Evolutionary conservation across 2,797 vertebrate species (phyloP), one percentile per base, ranked within the genome.

Genomic region (Labeo calbasu): DNA sequence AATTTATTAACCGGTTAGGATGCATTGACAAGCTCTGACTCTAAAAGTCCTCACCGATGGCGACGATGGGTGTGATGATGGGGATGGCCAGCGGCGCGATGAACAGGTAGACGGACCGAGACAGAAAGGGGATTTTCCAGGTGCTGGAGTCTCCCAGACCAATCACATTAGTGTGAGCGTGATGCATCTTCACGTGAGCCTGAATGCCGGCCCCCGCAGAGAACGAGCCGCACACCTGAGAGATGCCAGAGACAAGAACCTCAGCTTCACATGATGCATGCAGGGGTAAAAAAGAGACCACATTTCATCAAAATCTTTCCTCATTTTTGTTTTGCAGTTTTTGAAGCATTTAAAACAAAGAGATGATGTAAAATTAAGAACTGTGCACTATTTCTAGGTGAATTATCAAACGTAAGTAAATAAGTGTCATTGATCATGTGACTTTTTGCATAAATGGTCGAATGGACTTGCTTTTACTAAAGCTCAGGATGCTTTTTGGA

Each of bases 141-240:
- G 95, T 94, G 91, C 97, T 98, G 71, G 97, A 99, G 92, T 99
- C 98, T 0, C 98, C 98, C 83, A 98, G 90, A 19, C 96, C 97
- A 0, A 99, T 92, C 76, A 99, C 48, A 0, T 99, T 99, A 68
- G 98, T 99, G 88, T 99, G 96, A 82, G 95, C 96, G 0, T 99
- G 98, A 88, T 99, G 98, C 86, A 98, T 88, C 92, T 97, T 98
- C 28, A 98, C 94, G 0, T 99, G 98, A n/a, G 94, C 96, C 0
- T 95, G 93, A 10, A 92, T 91, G 1, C 93, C 96, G 0, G 91
- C 94, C 10, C 92, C 93, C 0, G 95, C 95, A 0, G 96, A 95
- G 93, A 99, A 97, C 0, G 96, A 94, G 0, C 97, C 95, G 15
- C 97, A 99, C 50, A 98, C 91, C 98, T 99, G 90, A 46, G 53